Base-by-base conservation (phyloP, 2,797 vertebrate species). In the Sibirionetta formosa region DNA sequence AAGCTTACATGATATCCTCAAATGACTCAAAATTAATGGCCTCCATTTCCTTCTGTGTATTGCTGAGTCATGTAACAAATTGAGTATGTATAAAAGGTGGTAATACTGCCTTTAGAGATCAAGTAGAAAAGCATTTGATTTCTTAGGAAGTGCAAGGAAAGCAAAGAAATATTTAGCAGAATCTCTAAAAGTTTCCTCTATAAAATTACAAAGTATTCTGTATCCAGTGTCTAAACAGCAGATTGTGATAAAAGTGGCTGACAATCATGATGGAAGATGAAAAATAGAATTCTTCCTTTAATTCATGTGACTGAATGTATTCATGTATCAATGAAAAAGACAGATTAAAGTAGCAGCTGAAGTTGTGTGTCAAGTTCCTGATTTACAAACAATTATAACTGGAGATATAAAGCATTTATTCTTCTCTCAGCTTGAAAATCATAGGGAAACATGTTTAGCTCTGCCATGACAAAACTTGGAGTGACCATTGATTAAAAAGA, bases 211-310 rank as follows among this genome's bases (percentile, higher is more conserved):
- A 95, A 56, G 36, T 76, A 72, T 78, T 80, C 48, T 86, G 8
- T 84, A 90, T 76, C 27, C 42, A 73, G 46, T 70, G 38, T 84
- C 81, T 90, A 92, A 86, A 81, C 66, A 94, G 79, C 66, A 93
- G 75, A 79, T 84, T 73, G 42, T 29, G 33, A 79, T 72, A 79
- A 72, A 78, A 60, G 7, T 38, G 31, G 65, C 48, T 88, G 48
- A 70, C 86, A 84, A 93, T 14, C 9, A 0, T 1, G 1, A 58
- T 33, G 35, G 42, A 81, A 66, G 18, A 19, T 9, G 29, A 77
- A 77, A 42, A 22, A 79, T 70, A 73, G 58, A 61, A 66, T 14
- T 68, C 48, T 64, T 76, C 14, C 22, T 75, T 78, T 83, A 83
- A 51, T 88, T 61, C 63, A 61, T 54, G n/a, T 46, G 20, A 27